Base-by-base conservation (phyloP, 2,113 vertebrate species). In the Ictidomys tridecemlineatus region DNA sequence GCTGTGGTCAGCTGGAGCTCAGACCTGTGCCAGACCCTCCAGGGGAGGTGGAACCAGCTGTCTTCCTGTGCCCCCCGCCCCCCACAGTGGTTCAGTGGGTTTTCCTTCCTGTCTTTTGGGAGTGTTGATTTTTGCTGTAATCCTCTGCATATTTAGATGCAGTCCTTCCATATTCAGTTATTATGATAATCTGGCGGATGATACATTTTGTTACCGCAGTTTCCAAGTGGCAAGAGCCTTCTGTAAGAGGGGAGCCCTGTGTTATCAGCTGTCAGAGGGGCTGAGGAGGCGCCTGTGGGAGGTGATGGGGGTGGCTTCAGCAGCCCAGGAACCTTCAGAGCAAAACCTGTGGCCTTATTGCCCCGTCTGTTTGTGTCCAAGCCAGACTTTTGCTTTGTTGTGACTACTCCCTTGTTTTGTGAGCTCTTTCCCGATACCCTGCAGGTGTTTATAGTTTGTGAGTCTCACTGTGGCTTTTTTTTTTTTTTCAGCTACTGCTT, bases 401-500 rank as follows among this genome's bases (percentile, higher is more conserved):
- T 37, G 70, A 45, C 73, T 28, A 79, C 65, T 14, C 82, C 83
- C 32, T 56, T 24, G 18, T 61, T 79, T 89, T 48, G 61, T 22
- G 2, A 8, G 67, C 30, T 26, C 42, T 8, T 8, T 8, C 18
- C 20, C 77, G 4, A 3, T 18, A 0, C 70, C 93, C 69, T 20
- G 28, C 58, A 61, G 67, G 91, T 34, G 58, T 89, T 95, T 85
- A 12, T 22, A 2, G 39, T 82, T 84, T 30, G 53, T 8, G 10
- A 9, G 42, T 24, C 85, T 77, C 8, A 4, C 42, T 90, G 58
- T 16, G 72, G 85, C 93, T 94, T 37, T 56, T 56, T 18, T 56
- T 56, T 56, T 56, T 58, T 51, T 91, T 87, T 37, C 45, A 91
- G 84, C 92, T 78, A 34, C 95, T 14, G 65, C 65, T 85, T 42